phyloP scores from a whole-genome alignment of 2,113 vertebrate species.

The Indri indri region DNA sequence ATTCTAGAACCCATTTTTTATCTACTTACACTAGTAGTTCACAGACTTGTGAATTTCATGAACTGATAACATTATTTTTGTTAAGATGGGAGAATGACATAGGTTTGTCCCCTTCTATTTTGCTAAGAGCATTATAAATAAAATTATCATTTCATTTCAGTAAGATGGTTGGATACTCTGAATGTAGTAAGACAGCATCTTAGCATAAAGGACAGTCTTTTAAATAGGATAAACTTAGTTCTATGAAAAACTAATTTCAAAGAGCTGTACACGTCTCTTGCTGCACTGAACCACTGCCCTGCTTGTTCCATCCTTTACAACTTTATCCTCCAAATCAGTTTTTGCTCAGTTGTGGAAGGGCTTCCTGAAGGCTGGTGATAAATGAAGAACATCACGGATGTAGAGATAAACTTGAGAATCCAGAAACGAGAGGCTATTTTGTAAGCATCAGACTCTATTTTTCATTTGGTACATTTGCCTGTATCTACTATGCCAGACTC shows the following conservation, averaged over 20 bases:
- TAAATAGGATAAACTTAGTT: background rate
- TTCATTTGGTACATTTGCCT: background rate
- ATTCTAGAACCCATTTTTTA: background rate
- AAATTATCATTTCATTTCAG: background rate
- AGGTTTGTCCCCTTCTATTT: background rate
- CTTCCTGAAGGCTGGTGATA: background rate
- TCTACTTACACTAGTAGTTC: background rate
- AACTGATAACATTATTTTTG: background rate
- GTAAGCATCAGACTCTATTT: too few species aligned
- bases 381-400: background rate
- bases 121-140: background rate
- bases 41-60: background rate
- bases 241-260: accelerated
- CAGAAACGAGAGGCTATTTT: background rate
- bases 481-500: background rate
- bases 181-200: background rate
- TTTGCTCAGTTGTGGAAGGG: background rate
- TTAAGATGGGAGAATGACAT: background rate
- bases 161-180: background rate
- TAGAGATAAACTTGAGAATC: background rate
- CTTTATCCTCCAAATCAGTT: too few species aligned
- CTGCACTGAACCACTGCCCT: accelerated
- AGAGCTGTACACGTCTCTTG: accelerated
- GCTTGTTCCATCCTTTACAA: accelerated
- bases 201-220: background rate